Percentiles rank a stretch among this genome's conserved stretches.
Conservation (phyloP, 2,797 vertebrate genomes). For the Propithecus deckenii region DNA sequence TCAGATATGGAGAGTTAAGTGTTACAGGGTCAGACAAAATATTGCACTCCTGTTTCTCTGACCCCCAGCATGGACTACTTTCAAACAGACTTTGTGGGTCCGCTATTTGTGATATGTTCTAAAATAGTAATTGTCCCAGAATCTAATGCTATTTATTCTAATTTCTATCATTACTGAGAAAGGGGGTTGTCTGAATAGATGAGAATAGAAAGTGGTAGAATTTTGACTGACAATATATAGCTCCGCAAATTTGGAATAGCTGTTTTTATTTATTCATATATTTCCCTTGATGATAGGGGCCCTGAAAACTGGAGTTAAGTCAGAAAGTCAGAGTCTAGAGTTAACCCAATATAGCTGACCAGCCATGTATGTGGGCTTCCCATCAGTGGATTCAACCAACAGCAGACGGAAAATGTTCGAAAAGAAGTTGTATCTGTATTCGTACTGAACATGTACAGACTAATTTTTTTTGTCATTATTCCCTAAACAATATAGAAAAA, state of each 20-base stretch:
- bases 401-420: no score
- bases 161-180: background rate
- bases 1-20: background rate
- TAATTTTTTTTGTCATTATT: background rate
- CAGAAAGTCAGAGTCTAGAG: background rate
- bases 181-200: background rate
- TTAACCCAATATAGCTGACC: background rate
- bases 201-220: background rate
- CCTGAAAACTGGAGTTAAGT: background rate
- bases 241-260: background rate
- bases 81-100: background rate
- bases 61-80: background rate
- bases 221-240: background rate
- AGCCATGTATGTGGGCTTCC: no score
- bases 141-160: background rate
- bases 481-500: background rate
- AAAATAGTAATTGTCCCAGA: background rate
- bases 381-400: background rate
- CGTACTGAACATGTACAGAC: background rate
- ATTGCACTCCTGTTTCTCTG: background rate
- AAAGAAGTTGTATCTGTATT: background rate
- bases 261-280: background rate
- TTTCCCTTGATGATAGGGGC: background rate
- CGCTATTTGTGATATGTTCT: background rate
- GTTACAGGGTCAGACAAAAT: background rate